phyloP scores from a whole-genome alignment of 2,113 vertebrate species.

The Sisor rabdophorus region DNA sequence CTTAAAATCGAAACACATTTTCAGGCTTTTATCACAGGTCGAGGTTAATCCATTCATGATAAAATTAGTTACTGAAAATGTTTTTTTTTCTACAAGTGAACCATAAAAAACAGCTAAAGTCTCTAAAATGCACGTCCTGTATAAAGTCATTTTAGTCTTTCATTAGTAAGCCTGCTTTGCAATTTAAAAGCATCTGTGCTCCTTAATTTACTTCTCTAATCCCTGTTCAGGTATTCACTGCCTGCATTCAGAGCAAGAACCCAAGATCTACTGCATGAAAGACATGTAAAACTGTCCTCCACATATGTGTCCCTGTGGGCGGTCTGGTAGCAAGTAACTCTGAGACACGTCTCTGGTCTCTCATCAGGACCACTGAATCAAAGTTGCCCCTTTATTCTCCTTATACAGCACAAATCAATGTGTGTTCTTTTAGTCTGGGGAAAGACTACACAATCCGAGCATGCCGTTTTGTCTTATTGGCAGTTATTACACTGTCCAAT shows the following conservation, averaged over 20 bases:
- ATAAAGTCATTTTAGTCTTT: constrained; percentile 31
- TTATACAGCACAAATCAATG: constrained; percentile 37
- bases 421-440: constrained; percentile 51
- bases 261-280: constrained; percentile 56
- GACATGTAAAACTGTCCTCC: constrained; percentile 62
- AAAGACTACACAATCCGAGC: constrained; percentile 42
- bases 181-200: constrained; percentile 16
- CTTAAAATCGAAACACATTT: no score
- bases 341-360: constrained; percentile 25
- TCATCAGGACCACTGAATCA: constrained; percentile 41
- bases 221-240: constrained; percentile 52
- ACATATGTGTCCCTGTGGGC: constrained; percentile 60
- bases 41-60: not conserved
- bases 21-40: no score
- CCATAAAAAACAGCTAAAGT: not conserved
- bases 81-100: not conserved
- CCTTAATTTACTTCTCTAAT: constrained; percentile 31
- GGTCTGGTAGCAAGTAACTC: constrained; percentile 46
- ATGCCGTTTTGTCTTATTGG: constrained; percentile 29
- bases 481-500: constrained; percentile 53
- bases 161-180: constrained; percentile 32
- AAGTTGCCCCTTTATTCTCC: not conserved
- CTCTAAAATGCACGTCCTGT: constrained; percentile 1
- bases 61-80: not conserved
- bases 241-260: constrained; percentile 39